Evolutionary conservation across 2,113 vertebrate genomes (phyloP).

Genomic region (Cavia aperea): DNA sequence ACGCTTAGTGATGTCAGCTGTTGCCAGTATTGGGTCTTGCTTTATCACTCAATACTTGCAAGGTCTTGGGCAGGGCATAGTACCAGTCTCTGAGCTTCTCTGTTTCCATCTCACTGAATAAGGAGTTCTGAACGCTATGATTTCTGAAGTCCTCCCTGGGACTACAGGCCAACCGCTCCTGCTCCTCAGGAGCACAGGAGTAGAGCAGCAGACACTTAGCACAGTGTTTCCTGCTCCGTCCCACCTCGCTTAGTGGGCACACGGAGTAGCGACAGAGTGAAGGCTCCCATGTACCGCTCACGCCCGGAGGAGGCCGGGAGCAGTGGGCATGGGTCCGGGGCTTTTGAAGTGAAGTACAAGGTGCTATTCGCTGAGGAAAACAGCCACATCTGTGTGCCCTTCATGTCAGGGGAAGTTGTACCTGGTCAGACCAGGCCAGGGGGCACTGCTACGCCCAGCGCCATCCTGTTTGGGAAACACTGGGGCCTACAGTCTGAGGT

Average conservation of each 20-base stretch:
- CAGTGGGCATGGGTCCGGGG: neutral
- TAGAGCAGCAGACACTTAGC: too few relatives aligned
- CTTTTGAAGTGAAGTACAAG: slow-evolving; percentile 42
- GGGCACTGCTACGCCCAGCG: neutral
- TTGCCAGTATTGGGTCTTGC: too few relatives aligned
- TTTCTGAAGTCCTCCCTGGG: neutral
- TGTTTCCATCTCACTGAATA: neutral
- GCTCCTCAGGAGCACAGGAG: neutral
- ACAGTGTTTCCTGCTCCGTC: neutral
- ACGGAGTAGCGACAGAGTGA: neutral
- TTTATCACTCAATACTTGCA: neutral
- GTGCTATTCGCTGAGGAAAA: slow-evolving; percentile 24
- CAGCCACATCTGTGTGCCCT: neutral
- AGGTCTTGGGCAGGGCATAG: neutral
- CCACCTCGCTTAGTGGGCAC: neutral
- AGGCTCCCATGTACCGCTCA: neutral
- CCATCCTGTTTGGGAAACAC: neutral
- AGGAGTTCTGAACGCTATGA: neutral
- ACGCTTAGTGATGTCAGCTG: neutral
- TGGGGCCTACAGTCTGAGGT: neutral
- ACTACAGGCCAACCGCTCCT: too few relatives aligned
- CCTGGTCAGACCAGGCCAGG: slow-evolving; percentile 38
- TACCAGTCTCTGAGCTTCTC: neutral
- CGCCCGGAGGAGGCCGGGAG: neutral
- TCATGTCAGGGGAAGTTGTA: neutral